Conservation (phyloP, 1,140 invertebrate species). For the Drosophila lini region DNA sequence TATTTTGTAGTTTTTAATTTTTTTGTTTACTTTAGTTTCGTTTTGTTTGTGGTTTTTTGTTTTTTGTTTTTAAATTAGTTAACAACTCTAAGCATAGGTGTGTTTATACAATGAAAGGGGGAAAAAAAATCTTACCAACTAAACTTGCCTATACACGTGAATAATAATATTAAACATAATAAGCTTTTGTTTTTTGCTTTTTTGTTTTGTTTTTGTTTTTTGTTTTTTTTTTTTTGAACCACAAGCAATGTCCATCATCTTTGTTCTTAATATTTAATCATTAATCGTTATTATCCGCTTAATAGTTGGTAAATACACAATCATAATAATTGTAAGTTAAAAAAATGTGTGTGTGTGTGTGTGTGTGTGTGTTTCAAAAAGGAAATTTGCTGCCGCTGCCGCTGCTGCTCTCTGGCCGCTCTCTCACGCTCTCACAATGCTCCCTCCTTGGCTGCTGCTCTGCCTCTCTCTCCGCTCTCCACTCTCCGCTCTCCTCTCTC, state of each 20-base stretch:
- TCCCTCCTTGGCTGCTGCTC: slow-evolving; percentile 8
- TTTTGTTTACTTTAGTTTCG: slow-evolving; percentile 24
- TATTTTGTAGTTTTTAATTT: not conserved
- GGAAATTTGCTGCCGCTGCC: slow-evolving; percentile 48
- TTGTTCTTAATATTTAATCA: slow-evolving; percentile 3
- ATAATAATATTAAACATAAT: slow-evolving; percentile 48
- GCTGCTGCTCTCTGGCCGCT: not conserved
- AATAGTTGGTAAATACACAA: slow-evolving; percentile 27
- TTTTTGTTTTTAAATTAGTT: slow-evolving; percentile 68
- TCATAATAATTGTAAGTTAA: slow-evolving; percentile 29
- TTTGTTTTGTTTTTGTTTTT: not conserved
- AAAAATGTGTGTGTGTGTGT: slow-evolving; percentile 7
- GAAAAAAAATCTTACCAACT: slow-evolving; percentile 40
- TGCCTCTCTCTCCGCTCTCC: not conserved
- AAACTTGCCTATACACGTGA: slow-evolving; percentile 44
- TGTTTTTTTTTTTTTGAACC: slow-evolving; percentile 17
- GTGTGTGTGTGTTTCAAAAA: slow-evolving; percentile 33
- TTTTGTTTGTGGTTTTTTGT: slow-evolving; percentile 24
- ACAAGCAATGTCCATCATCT: slow-evolving; percentile 1
- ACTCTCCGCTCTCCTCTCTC: not conserved
- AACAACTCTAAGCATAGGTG: slow-evolving; percentile 63
- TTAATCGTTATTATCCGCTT: slow-evolving; percentile 29
- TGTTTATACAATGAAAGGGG: slow-evolving; percentile 45
- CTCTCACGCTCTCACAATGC: not conserved
- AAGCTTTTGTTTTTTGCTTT: slow-evolving; percentile 7